A percentile compares a stretch with the other conserved stretches of the same genome.
These are phyloP conservation scores for Drosophila biarmipes DNA, from an alignment of 1,140 invertebrate species.

Conservation along the genomic window DNA sequence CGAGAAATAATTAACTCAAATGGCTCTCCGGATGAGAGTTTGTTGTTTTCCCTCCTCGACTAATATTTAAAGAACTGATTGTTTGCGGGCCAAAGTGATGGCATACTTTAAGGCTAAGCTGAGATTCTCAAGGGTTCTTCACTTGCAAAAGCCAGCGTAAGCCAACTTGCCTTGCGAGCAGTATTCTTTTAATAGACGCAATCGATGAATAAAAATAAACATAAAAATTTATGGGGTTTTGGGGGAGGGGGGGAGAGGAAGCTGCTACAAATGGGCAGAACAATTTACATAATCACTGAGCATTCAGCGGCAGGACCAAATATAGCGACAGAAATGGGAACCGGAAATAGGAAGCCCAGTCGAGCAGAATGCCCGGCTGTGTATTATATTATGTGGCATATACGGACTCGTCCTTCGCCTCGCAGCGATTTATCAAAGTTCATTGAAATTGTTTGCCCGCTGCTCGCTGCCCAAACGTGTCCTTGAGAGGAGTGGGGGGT, in stretches of 20 bases:
- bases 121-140: not conserved
- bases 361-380: conserved; percentile 55
- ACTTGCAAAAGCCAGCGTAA: not conserved
- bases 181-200: conserved; percentile 52
- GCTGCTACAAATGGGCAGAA: conserved; percentile 50
- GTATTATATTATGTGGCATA: conserved; percentile 23
- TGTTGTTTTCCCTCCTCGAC: not conserved
- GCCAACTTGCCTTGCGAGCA: conserved; percentile 21
- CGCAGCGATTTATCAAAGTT: conserved; percentile 78
- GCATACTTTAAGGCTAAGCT: conserved; percentile 24
- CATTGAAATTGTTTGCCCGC: conserved; percentile 72
- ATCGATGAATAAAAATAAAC: conserved; percentile 55
- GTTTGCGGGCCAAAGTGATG: conserved; percentile 8
- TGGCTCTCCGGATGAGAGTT: conserved; percentile 19
- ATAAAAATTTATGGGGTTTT: conserved; percentile 40
- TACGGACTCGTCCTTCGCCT: conserved; percentile 37
- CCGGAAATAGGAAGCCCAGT: conserved; percentile 71
- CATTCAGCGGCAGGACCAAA: conserved; percentile 60
- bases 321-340: conserved; percentile 70
- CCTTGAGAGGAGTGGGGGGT: conserved; percentile 45
- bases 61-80: conserved; percentile 34
- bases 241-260: conserved; percentile 15
- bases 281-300: conserved; percentile 69
- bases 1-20: conserved; percentile 36
- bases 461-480: conserved; percentile 35